These are phyloP conservation scores for Aphrophora alni DNA, from an alignment of 2,888 invertebrate genomes.

Conservation along the genomic window DNA sequence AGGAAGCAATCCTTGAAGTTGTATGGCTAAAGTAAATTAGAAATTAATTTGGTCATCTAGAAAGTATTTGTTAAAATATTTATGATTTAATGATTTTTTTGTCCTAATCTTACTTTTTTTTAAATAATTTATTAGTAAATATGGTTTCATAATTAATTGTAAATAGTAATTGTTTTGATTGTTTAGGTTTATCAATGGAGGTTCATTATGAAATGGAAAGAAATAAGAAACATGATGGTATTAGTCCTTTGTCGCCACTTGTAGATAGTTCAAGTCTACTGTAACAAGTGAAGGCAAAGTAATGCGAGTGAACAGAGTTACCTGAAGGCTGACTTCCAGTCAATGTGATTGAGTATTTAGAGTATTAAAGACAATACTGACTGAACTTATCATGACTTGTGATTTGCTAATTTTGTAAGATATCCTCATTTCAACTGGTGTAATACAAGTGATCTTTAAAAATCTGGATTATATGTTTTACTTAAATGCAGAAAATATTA, in stretches of 20 bases:
- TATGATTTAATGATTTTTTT: too few species aligned
- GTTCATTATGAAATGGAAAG: conserved; percentile 83
- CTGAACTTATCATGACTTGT: conserved; percentile 4
- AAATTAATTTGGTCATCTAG: too few species aligned
- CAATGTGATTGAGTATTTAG: conserved; percentile 2
- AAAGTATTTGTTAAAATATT: too few species aligned
- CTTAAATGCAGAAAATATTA: background rate
- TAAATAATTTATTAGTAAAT: too few species aligned
- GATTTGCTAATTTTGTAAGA: background rate
- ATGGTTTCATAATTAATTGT: too few species aligned
- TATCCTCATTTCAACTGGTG: background rate
- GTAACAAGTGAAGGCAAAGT: conserved; percentile 22
- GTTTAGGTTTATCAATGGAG: conserved; percentile 71
- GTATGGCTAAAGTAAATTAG: too few species aligned
- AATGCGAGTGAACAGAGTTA: background rate
- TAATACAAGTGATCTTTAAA: background rate
- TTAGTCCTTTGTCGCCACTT: conserved; percentile 78
- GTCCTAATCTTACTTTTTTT: too few species aligned
- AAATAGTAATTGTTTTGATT: too few species aligned
- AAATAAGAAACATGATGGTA: conserved; percentile 56
- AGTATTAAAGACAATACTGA: too few species aligned
- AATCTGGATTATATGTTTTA: background rate
- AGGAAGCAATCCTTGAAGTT: too few species aligned
- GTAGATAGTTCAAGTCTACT: conserved; percentile 80
- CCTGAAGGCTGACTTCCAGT: background rate